These are phyloP conservation scores for Helogale parvula DNA, from an alignment of 2,113 vertebrate species.

Conservation along the genomic window DNA sequence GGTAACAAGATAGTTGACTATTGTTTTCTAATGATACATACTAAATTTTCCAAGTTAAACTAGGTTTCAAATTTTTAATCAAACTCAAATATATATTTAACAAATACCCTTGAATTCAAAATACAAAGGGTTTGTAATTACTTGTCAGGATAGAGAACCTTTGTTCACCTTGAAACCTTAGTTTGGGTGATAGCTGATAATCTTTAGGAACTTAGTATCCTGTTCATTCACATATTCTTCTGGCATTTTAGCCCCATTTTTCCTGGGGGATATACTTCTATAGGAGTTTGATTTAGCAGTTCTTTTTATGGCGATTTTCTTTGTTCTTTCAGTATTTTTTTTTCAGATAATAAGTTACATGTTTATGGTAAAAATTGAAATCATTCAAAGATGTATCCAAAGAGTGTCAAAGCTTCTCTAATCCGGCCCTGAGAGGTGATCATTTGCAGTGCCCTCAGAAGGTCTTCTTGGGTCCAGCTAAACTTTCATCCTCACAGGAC, in stretches of 20 bases:
- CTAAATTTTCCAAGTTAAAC: background rate
- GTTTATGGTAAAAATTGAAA: background rate
- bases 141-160: background rate
- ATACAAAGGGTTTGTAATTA: background rate
- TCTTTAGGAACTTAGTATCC: conserved; percentile 28
- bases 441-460: background rate
- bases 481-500: background rate
- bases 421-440: background rate
- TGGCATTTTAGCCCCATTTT: background rate
- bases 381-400: background rate
- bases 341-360: background rate
- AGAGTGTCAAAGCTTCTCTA: background rate
- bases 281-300: background rate
- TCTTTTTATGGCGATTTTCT: conserved; percentile 31
- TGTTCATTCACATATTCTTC: conserved; percentile 37
- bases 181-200: background rate
- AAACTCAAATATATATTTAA: background rate
- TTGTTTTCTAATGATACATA: background rate
- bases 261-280: background rate
- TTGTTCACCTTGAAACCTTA: conserved; percentile 11
- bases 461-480: background rate
- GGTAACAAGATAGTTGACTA: background rate
- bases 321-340: conserved; percentile 17
- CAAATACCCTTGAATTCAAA: conserved; percentile 6
- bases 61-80: conserved; percentile 15